Base-by-base conservation (phyloP, 2,888 invertebrate species). In the Cynaeus angustus region DNA sequence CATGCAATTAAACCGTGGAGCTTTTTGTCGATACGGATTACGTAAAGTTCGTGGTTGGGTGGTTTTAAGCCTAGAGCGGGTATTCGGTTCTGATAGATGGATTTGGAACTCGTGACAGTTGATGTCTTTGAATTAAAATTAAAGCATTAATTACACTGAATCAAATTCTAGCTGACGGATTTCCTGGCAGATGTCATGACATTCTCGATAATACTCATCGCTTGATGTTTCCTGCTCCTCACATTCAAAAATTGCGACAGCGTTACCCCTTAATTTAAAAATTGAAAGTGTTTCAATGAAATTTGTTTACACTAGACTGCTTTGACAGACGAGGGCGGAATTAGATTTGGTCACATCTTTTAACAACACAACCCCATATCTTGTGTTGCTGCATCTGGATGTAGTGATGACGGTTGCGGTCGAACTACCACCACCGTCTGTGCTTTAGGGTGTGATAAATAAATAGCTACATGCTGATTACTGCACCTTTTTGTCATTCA, bases 101-200 rank as follows among this genome's bases (percentile, higher is more conserved):
- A 62, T 68, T 76, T 72, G 73, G 71, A 74, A 74, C 65, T 72
- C 66, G 64, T 77, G 78, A 78, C 79, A 76, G 76, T 79, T 78
- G 77, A 77, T 74, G 75, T 77, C 74, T 75, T 71, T 73, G 73
- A 77, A 76, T 78, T 75, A 77, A 81, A 59, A 81, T 81, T 80
- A 81, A 81, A 81, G 81, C 82, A 81, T 82, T 83, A 83, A 83
- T 83, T 83, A 83, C 83, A 84, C 83, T 83, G 84, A 82, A 82
- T 79, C 80, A 82, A 79, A 74, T 75, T 77, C 74, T 78, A 79
- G 78, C 80, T 77, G 81, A 80, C 83, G 83, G 83, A 84, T 84
- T 81, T 85, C 84, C 84, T 83, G 82, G 82, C 85, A 84, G 84
- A 84, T 84, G 84, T 83, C 83, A 77, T 80, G 82, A 81, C 83